A percentile compares a stretch with the other conserved stretches of the same genome.
Conservation (phyloP, 2,797 vertebrate genomes). For the Falco novaeseelandiae region DNA sequence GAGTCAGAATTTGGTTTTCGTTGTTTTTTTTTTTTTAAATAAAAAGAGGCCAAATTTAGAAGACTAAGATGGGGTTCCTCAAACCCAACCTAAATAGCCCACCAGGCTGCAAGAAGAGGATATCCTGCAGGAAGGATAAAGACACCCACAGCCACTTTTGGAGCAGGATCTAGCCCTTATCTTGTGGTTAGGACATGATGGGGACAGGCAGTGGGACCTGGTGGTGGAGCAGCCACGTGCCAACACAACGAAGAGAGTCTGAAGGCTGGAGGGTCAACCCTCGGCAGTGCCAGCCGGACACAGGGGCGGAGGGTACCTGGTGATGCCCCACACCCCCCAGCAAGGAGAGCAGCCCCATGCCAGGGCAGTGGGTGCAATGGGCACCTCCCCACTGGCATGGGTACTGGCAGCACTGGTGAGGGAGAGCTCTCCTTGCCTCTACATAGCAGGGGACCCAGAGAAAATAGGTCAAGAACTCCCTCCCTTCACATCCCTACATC, state of each 20-base stretch:
- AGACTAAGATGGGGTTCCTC: neutral
- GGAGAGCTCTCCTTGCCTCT: neutral
- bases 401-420: rapidly evolving
- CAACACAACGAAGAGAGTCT: neutral
- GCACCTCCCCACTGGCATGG: neutral
- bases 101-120: neutral
- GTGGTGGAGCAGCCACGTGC: neutral
- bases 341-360: neutral
- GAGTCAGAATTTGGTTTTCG: neutral
- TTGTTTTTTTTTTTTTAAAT: neutral
- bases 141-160: neutral
- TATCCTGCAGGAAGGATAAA: neutral
- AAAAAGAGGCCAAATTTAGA: neutral
- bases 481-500: neutral
- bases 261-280: neutral
- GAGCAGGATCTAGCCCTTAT: neutral
- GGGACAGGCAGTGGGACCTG: neutral
- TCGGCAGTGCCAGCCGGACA: neutral
- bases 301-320: neutral
- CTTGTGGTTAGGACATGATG: rapidly evolving
- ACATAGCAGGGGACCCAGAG: neutral
- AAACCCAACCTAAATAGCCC: neutral
- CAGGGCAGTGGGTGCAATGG: neutral
- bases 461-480: conserved; percentile 7
- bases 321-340: rapidly evolving